Conservation (phyloP, 2,113 vertebrate genomes). For the Mola mola region DNA sequence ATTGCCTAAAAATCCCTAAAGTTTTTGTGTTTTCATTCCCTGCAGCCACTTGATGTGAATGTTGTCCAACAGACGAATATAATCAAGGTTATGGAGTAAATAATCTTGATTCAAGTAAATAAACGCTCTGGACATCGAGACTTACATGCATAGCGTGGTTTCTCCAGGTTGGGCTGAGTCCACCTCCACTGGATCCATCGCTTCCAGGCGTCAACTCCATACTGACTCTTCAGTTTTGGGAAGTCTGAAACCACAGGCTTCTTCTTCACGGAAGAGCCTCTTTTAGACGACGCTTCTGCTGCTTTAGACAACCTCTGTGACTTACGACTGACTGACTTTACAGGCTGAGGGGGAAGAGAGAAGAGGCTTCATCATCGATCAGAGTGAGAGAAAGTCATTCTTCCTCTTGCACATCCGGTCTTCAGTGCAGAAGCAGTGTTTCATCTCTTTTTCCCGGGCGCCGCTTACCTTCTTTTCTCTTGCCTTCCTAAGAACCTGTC, state of each 20-base stretch:
- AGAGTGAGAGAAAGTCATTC: no score
- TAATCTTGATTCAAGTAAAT: not conserved
- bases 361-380: not conserved
- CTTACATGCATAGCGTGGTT: constrained; percentile 85
- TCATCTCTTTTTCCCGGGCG: not conserved
- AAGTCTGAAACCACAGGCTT: not conserved
- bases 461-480: constrained; percentile 87
- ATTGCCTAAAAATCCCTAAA: no score
- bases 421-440: not conserved
- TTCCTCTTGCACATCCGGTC: not conserved
- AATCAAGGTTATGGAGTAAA: no score
- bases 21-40: no score
- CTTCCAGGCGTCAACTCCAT: constrained; percentile 95
- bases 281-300: constrained; percentile 1
- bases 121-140: not conserved
- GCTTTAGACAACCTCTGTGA: constrained; percentile 27
- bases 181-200: constrained; percentile 95
- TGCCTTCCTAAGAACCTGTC: constrained; percentile 85
- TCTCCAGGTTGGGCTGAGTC: constrained; percentile 86
- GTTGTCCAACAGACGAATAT: no score
- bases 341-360: rapidly evolving
- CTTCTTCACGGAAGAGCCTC: not conserved
- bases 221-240: constrained; percentile 88
- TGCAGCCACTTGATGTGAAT: no score
- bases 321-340: constrained; percentile 77